Conservation (phyloP, 2,797 vertebrate species). For the Phataginus tetradactyla region DNA sequence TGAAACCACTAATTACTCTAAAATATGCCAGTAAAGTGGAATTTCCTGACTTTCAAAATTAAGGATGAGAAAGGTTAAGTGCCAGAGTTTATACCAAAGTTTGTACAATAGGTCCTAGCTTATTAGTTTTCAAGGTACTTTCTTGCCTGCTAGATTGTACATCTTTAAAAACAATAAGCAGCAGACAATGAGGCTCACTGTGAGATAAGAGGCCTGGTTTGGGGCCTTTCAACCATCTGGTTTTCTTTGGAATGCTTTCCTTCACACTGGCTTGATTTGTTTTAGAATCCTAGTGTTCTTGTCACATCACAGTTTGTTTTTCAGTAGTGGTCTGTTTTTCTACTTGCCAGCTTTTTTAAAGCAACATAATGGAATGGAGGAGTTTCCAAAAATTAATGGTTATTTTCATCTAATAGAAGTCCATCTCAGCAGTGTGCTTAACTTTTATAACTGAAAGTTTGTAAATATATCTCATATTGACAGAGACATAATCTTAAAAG, state of each 20-base stretch:
- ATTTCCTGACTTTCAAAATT: conserved; percentile 42
- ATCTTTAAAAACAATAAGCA: conserved; percentile 12
- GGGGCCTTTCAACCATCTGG: background rate
- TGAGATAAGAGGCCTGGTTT: background rate
- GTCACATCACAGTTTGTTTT: background rate
- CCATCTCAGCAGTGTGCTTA: background rate
- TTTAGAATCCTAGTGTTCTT: background rate
- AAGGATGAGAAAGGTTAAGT: conserved; percentile 16
- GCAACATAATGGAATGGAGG: background rate
- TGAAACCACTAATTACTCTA: conserved; percentile 15
- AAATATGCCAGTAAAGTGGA: background rate
- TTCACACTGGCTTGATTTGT: background rate
- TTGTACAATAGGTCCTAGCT: background rate
- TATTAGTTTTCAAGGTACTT: conserved; percentile 13
- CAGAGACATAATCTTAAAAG: background rate
- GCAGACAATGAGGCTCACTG: background rate
- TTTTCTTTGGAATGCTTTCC: background rate
- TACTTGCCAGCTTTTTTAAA: background rate
- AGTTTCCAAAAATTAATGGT: background rate
- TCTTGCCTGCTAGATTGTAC: background rate
- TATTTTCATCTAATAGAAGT: background rate
- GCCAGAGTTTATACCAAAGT: background rate
- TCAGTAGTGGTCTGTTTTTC: background rate
- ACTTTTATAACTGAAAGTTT: background rate
- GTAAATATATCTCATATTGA: background rate